Evolutionary conservation across 2,113 vertebrate species (phyloP), one percentile per base, ranked within the genome.

Genomic region (Meleagris gallopavo): DNA sequence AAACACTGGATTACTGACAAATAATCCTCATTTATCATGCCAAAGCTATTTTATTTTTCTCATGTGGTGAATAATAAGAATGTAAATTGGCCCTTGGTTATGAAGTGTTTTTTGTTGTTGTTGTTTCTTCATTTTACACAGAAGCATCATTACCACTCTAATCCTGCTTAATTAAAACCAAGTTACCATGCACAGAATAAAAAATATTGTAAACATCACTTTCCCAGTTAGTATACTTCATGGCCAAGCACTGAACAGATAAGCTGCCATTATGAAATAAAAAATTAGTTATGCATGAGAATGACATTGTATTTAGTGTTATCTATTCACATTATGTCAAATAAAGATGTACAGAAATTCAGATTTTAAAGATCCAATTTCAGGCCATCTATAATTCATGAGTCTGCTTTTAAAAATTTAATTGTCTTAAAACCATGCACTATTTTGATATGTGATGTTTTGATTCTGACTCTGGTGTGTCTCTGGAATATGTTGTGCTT

Each of bases 91-190:
- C 34, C 77, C 66, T 91, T 76, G 62, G 22, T 93, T 48, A 55
- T 76, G 13, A 80, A 34, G 7, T 15, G 2, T 1, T 61, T 84
- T 83, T 62, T 27, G 10, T 18, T 27, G 15, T 29, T 54, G 13
- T 16, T 54, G 52, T 54, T 54, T 74, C 22, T 96, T 88, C 82
- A 96, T 95, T 97, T 96, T 74, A 84, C 43, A 61, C 83, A 30
- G 58, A 97, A 95, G 46, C 40, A 89, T 94, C 66, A 96, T 80
- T 91, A 89, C 74, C 40, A 85, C 66, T 96, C 77, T 96, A 96
- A 97, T 96, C 45, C 50, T 95, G 41, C 43, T 73, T 97, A 97
- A 97, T 97, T 97, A 91, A 73, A 69, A 95, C 67, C 45, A 97
- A 96, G 96, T 97, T 96, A 70, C 67, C 50, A 93, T 64, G 72